These are phyloP conservation scores for Isotomurus palustris DNA, from an alignment of 2,888 invertebrate species.

Conservation along the genomic window DNA sequence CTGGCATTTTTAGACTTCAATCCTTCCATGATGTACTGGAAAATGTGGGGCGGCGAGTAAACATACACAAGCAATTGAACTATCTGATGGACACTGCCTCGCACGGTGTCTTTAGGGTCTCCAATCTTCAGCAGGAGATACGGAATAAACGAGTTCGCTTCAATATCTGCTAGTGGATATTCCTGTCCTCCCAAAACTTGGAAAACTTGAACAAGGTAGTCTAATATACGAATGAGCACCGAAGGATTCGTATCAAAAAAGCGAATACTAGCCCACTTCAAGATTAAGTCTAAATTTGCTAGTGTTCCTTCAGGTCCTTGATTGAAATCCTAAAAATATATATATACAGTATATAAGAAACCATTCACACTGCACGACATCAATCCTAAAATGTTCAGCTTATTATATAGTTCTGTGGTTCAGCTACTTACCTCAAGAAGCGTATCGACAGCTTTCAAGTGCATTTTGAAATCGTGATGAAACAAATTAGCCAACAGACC, in stretches of 20 bases:
- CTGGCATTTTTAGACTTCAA: conserved; percentile 94
- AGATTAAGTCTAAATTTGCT: conserved; percentile 86
- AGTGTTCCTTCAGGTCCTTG: conserved; percentile 74
- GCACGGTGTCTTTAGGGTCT: conserved; percentile 91
- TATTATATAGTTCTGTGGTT: no score
- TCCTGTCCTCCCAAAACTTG: conserved; percentile 66
- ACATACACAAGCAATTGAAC: conserved; percentile 79
- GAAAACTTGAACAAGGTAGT: conserved; percentile 81
- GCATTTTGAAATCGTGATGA: conserved; percentile 88
- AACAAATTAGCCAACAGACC: conserved; percentile 86
- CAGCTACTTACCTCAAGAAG: conserved; percentile 65
- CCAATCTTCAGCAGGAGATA: conserved; percentile 85
- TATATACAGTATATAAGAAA: neutral
- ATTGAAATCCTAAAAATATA: conserved; percentile 60
- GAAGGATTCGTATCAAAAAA: conserved; percentile 99
- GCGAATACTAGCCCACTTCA: conserved; percentile 92
- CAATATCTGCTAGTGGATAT: conserved; percentile 83
- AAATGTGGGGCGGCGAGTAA: conserved; percentile 83
- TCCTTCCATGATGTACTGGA: conserved; percentile 87
- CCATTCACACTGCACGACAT: no score
- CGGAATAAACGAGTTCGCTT: conserved; percentile 89
- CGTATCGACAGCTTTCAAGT: conserved; percentile 89
- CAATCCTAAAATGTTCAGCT: no score
- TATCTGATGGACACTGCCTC: conserved; percentile 79
- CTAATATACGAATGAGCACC: conserved; percentile 89